A percentile compares a stretch with the other conserved stretches of the same genome.
phyloP scores from a whole-genome alignment of 30 jellyfish, hydroid and myxozoan species.

The Aurelia aurita complex sp. Pacific region DNA sequence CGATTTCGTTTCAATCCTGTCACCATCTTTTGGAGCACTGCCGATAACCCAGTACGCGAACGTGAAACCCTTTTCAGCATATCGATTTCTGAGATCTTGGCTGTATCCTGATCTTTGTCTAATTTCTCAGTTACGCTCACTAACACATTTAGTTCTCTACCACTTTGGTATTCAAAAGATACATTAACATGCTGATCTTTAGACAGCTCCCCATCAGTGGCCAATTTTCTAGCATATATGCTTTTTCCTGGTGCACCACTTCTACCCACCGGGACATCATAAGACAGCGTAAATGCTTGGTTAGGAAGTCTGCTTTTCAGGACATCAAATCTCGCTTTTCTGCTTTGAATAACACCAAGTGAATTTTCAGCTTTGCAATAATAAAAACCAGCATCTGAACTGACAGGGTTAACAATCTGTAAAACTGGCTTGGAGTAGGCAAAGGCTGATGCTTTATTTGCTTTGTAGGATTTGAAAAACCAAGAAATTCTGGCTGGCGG shows the following conservation, averaged over 20 bases:
- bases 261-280: constrained; percentile 42
- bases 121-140: constrained; percentile 24
- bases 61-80: constrained; percentile 36
- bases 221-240: neutral
- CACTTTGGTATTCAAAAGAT: constrained; percentile 32
- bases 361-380: constrained; percentile 57
- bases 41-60: constrained; percentile 55
- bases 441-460: neutral
- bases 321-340: constrained; percentile 73
- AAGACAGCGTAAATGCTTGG: constrained; percentile 36
- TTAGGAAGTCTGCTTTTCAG: constrained; percentile 53
- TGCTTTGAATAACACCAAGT: constrained; percentile 48
- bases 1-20: neutral
- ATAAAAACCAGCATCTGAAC: constrained; percentile 52
- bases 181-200: constrained; percentile 35
- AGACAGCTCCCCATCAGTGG: constrained; percentile 24
- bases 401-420: constrained; percentile 7
- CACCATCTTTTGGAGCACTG: neutral
- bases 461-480: constrained; percentile 29
- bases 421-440: constrained; percentile 38
- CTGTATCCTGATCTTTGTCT: neutral
- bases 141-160: constrained; percentile 28
- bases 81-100: constrained; percentile 10
- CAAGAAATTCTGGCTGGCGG: constrained; percentile 73
- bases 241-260: constrained; percentile 19